Base-by-base conservation (phyloP, 2,797 vertebrate species). In the Smutsia gigantea region DNA sequence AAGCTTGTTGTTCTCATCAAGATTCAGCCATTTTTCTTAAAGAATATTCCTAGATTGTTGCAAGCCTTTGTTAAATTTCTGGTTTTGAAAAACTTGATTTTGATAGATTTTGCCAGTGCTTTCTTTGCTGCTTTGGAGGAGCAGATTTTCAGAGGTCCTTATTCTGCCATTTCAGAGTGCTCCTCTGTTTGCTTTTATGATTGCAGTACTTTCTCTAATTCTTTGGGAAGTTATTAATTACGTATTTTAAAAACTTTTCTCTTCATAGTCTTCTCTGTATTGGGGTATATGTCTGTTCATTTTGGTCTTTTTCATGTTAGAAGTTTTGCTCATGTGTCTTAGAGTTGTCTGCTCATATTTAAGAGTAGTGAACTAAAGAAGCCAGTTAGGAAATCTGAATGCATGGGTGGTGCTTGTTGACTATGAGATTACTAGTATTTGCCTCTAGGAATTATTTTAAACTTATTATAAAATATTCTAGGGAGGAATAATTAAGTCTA, bases 361-460 rank as follows among this genome's bases (percentile, higher is more conserved):
- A 72, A 81, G 31, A 79, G 37, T 64, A 68, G 29, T 53, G 19
- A 14, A 49, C 82, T 88, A 64, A 87, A 89, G 46, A 88, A 53
- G 7, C 49, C 61, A 25, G 6, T 29, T 53, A 55, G 6, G 75
- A 81, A 7, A 13, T 82, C 34, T 89, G 75, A 63, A 27, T 68
- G 25, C 90, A 34, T 57, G 4, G 6, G 12, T 90, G 63, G 23
- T 21, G 61, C 13, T 82, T 93, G 7, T 69, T 82, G 61, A 89
- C 29, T 53, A 0, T 81, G 23, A 92, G 39, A 39, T 21, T 81
- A 23, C 66, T 69, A 53, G 53, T 72, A 34, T 91, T 81, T 93
- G 29, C 68, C 94, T 93, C 55, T 53, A 87, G n/a, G 57, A 88
- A 87, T 94, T 79, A 87, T 87, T 95, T 85, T 21, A 92, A 84